Base-by-base conservation (phyloP, 2,797 vertebrate species). In the Staurois parvus region DNA sequence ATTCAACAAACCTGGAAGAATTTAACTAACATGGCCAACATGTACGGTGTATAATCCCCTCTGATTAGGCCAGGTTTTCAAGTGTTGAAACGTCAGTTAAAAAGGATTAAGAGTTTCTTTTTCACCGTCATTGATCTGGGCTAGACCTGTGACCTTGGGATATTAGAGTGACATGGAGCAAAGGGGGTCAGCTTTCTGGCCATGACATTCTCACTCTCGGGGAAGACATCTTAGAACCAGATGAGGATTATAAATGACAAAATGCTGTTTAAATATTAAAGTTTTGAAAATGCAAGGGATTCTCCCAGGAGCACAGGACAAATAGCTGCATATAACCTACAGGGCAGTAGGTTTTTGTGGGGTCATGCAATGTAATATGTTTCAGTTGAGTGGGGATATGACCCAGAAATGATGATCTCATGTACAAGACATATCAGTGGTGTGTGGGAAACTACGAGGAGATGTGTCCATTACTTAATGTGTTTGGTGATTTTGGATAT, bases 221-320 rank as follows among this genome's bases (percentile, higher is more conserved):
- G 85, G 76, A 84, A 84, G 85, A 74, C 70, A 87, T 79, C 69
- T 74, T 48, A 79, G 69, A 87, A 87, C 80, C 80, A 83, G 74
- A 87, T 79, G 85, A 73, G 85, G 56, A 84, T 87, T 83, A 87
- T 83, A 84, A 83, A 87, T 79, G 76, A 42, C 70, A 83, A 87
- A 78, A 87, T 83, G 81, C 85, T 87, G 76, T 87, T 87, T 87
- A 87, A 87, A 87, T 87, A 87, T 87, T 87, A 87, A 87, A 87
- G 69, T 87, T 83, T 87, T 19, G 45, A 79, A 77, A 87, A 87
- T 67, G 66, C 81, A 83, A 56, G 83, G 45, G 75, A 75, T 87
- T 81, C 81, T 87, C 85, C 85, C 85, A 83, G 81, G 85, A 83
- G 85, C 85, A 83, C 76, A 75, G 74, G 76, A 79, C 81, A 87